Evolutionary conservation across 1,140 invertebrate genomes (phyloP).

Genomic region (Mya arenaria): DNA sequence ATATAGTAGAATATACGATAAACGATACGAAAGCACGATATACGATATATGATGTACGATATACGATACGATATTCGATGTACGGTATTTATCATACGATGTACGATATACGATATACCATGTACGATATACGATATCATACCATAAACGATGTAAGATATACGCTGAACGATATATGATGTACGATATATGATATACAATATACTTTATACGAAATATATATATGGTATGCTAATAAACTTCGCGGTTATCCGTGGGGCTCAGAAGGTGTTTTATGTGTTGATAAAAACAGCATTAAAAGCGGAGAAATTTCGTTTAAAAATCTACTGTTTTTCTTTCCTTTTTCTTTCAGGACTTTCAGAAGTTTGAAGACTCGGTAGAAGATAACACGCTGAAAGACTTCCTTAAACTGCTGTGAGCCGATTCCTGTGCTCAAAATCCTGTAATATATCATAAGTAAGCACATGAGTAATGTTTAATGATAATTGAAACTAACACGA

Average conservation of each 20-base stretch:
- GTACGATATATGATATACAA: not conserved
- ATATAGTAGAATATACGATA: no score
- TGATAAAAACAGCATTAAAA: not conserved
- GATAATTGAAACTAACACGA: no score
- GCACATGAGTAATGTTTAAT: no score
- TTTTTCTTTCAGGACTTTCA: slow-evolving; percentile 52
- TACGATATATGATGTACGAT: no score
- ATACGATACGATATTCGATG: no score
- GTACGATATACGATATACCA: no score
- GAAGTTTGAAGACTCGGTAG: slow-evolving; percentile 57
- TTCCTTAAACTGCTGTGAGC: slow-evolving; percentile 44
- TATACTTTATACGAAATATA: not conserved
- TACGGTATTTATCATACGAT: not conserved
- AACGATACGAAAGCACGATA: no score
- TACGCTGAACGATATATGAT: not conserved
- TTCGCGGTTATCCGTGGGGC: not conserved
- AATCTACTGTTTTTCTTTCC: not conserved
- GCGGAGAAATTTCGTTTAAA: not conserved
- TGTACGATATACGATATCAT: no score
- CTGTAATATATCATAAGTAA: no score
- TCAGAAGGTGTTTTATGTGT: not conserved
- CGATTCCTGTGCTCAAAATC: no score
- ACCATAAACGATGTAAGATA: no score
- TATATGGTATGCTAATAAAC: not conserved
- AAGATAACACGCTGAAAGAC: slow-evolving; percentile 52